Base-by-base conservation (phyloP, 2,797 vertebrate genomes). In the Neosilurus hyrtlii region DNA sequence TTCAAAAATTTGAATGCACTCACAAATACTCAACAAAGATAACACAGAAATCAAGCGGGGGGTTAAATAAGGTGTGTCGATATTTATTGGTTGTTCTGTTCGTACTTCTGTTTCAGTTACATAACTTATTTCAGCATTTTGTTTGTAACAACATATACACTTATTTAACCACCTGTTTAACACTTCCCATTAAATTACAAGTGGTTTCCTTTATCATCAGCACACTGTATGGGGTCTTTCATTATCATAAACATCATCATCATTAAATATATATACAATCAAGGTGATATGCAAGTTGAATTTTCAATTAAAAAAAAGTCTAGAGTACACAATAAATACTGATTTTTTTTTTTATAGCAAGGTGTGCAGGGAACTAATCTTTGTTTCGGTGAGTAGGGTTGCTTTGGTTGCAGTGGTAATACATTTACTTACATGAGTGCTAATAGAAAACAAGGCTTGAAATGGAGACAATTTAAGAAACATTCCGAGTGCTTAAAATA, bases 41-140 rank as follows among this genome's bases (percentile, higher is more conserved):
- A 43, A 43, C 68, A 72, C 49, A 8, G 14, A 49, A 3, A 62
- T 37, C 20, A 66, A 83, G 11, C 10, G 37, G 2, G 84, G 84
- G n/a, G 11, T 86, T 87, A 87, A 90, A 90, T 84, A 86, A 86
- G n/a, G 61, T 84, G 89, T 92, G 90, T 94, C 87, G 89, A 91
- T 92, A 88, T 94, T 94, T 95, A 94, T 94, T 94, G 84, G 80
- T 87, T 88, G 77, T 83, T 86, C 91, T 89, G 87, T 87, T 92
- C 71, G 65, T 82, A 83, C 82, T 87, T 87, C 91, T 89, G 82
- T 86, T 88, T 90, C 79, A 89, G 85, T 88, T 92, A 95, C 92
- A 93, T 90, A 71, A 92, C 88, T 89, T 86, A 89, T 90, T 86
- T 93, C 87, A 92, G 88, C 88, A 90, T 91, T 90, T 90, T 90